A percentile compares a stretch with the other conserved stretches of the same genome.
Conservation (phyloP, 2,888 invertebrate genomes). For the Carabus problematicus region DNA sequence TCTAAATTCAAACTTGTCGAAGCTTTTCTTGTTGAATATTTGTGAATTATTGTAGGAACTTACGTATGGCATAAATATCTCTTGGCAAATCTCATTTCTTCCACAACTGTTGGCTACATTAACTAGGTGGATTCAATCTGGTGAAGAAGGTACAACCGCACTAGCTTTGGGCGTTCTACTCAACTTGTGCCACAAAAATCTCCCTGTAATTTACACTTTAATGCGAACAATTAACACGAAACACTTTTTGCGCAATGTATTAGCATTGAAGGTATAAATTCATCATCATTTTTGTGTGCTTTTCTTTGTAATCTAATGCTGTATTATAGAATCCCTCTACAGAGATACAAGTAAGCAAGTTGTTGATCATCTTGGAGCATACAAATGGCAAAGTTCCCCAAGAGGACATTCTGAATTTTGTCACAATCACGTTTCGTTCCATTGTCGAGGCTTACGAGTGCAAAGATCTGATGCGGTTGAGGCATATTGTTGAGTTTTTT, state of each 20-base stretch:
- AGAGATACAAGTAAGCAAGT: conserved; percentile 64
- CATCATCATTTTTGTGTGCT: background rate
- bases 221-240: conserved; percentile 76
- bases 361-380: conserved; percentile 63
- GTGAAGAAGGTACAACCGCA: conserved; percentile 61
- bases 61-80: conserved; percentile 79
- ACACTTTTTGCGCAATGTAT: conserved; percentile 68
- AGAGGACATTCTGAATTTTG: conserved; percentile 60
- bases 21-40: conserved; percentile 4
- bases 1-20: too few relatives aligned
- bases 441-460: conserved; percentile 59
- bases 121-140: conserved; percentile 69
- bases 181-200: conserved; percentile 80
- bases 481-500: conserved; percentile 65
- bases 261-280: conserved; percentile 65
- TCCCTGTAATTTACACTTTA: conserved; percentile 75
- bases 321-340: conserved; percentile 62
- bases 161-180: conserved; percentile 74
- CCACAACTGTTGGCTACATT: conserved; percentile 71
- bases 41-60: conserved; percentile 65
- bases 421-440: conserved; percentile 61
- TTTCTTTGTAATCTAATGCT: background rate
- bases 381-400: conserved; percentile 61
- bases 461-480: conserved; percentile 59
- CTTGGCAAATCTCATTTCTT: conserved; percentile 82